These are phyloP conservation scores for Bombus waltoni DNA, from an alignment of 1,140 invertebrate species.

Conservation along the genomic window DNA sequence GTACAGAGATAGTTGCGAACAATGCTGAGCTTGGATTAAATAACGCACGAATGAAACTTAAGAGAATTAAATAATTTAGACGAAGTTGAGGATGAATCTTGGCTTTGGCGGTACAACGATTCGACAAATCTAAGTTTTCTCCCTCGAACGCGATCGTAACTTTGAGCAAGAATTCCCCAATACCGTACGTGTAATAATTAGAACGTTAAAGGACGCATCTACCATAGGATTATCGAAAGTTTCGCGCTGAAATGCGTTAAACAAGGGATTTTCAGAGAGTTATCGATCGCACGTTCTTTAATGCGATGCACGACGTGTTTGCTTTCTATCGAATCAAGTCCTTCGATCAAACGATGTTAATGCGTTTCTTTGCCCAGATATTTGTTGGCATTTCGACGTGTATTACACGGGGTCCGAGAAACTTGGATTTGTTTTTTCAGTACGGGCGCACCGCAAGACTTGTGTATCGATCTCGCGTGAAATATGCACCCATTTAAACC, in stretches of 20 bases:
- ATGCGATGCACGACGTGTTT: no score
- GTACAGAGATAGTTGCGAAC: neutral
- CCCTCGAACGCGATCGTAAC: neutral
- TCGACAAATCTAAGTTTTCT: neutral
- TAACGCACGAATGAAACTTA: neutral
- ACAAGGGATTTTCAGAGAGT: no score
- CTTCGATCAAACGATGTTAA: no score
- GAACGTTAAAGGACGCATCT: neutral
- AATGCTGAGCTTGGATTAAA: neutral
- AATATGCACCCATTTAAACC: neutral
- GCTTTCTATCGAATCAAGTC: neutral
- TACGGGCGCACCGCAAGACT: no score
- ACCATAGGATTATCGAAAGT: neutral
- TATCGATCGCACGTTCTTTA: neutral
- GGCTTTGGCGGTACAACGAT: neutral
- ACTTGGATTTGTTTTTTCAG: neutral
- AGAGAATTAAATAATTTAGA: constrained; percentile 13
- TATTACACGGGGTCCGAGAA: neutral
- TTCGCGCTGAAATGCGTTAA: neutral
- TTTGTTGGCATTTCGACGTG: no score
- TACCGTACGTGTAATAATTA: neutral
- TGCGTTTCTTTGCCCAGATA: no score
- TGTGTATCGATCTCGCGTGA: constrained; percentile 26
- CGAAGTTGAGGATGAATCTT: neutral
- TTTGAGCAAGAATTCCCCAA: neutral